A percentile compares a stretch with the other conserved stretches of the same genome.
Conservation (phyloP, 2,113 vertebrate species). For the Brachyhypopomus occidentalis region DNA sequence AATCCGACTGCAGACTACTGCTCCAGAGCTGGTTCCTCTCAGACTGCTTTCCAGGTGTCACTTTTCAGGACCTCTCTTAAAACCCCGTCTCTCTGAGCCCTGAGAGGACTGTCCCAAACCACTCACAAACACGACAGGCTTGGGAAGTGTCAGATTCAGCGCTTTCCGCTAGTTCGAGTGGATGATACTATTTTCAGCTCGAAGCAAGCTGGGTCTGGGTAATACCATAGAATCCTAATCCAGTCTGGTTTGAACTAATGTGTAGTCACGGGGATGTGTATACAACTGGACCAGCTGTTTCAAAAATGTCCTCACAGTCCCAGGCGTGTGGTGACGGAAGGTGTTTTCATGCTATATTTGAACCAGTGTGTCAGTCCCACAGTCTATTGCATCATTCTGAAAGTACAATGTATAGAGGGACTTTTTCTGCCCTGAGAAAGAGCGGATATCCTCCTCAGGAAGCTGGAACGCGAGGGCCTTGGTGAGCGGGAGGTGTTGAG, state of each 20-base stretch:
- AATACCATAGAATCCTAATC: too few species aligned
- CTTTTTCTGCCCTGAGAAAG: constrained; percentile 55
- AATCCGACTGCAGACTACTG: too few species aligned
- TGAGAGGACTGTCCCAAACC: not conserved
- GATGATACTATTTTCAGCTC: too few species aligned
- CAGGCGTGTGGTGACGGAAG: not conserved
- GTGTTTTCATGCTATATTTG: constrained; percentile 29
- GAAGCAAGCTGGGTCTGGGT: not conserved
- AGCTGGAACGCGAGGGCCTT: constrained; percentile 37
- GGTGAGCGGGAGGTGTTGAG: constrained; percentile 22
- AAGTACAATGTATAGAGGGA: constrained; percentile 38
- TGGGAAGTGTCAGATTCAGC: too few species aligned
- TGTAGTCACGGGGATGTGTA: not conserved
- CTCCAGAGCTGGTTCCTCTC: too few species aligned
- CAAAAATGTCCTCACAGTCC: constrained; percentile 4
- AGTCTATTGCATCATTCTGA: constrained; percentile 43
- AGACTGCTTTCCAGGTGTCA: not conserved
- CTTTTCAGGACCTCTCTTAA: not conserved
- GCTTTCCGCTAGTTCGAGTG: too few species aligned
- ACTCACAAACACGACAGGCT: too few species aligned
- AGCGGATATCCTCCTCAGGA: constrained; percentile 62
- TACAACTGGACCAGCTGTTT: not conserved
- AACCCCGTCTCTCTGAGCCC: not conserved
- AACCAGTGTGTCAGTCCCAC: constrained; percentile 35
- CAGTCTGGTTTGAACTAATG: not conserved